Conservation (phyloP, 2,888 invertebrate genomes). For the Chalcis sispes region DNA sequence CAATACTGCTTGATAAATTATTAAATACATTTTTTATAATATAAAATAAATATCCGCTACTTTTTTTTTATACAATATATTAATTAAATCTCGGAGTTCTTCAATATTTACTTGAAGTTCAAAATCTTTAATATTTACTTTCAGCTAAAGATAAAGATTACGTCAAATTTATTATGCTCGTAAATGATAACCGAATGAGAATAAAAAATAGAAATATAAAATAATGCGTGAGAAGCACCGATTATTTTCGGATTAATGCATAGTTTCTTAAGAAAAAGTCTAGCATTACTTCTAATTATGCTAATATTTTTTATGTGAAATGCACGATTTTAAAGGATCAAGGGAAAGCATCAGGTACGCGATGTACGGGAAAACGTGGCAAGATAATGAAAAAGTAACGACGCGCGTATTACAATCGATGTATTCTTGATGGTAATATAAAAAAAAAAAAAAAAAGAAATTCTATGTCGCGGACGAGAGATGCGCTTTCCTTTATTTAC, state of each 20-base stretch:
- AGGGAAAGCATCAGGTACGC: constrained; percentile 35
- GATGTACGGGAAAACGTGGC: constrained; percentile 4
- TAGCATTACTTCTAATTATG: neutral
- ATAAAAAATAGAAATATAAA: constrained; percentile 10
- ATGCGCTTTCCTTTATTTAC: constrained; percentile 33
- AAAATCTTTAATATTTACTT: no score
- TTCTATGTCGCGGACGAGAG: constrained; percentile 23
- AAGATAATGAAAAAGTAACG: constrained; percentile 48
- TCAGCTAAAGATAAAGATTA: no score
- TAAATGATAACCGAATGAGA: neutral
- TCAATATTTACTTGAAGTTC: no score
- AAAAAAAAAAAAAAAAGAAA: no score
- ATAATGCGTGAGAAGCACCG: constrained; percentile 36
- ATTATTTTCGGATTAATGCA: constrained; percentile 55
- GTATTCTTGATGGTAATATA: constrained; percentile 10
- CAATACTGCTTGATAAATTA: no score
- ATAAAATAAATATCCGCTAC: no score
- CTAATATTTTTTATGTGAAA: constrained; percentile 1
- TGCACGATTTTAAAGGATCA: neutral
- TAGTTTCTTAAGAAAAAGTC: constrained; percentile 23
- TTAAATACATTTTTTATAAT: no score
- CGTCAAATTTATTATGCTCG: no score
- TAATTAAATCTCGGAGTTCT: no score
- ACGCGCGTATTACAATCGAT: constrained; percentile 38
- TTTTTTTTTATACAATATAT: no score